Conservation (phyloP, 37 sponge, comb jelly and placozoan genomes). For the Oopsacas minuta region DNA sequence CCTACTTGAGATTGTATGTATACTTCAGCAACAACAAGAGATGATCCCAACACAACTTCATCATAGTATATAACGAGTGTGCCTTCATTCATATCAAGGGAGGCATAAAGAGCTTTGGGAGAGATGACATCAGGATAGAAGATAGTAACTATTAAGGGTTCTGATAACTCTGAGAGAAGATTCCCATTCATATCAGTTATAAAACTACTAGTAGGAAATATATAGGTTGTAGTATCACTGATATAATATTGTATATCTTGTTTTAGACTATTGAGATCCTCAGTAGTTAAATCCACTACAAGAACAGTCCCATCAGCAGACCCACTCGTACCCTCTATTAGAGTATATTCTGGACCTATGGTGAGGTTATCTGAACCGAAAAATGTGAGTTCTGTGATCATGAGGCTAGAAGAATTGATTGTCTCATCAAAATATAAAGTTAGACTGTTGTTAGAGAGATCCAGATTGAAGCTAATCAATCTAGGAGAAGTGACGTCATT, state of each 20-base stretch:
- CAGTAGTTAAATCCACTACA: conserved; percentile 43
- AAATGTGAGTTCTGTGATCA: conserved; percentile 40
- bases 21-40: conserved; percentile 19
- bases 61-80: not conserved
- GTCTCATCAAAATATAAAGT: conserved; percentile 65
- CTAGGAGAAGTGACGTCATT: conserved; percentile 29
- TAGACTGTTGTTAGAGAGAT: conserved; percentile 54
- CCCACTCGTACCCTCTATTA: conserved; percentile 26
- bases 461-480: conserved; percentile 42
- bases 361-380: conserved; percentile 27
- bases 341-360: conserved; percentile 26
- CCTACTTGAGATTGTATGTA: not conserved
- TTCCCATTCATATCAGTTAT: conserved; percentile 63
- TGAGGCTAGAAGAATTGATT: conserved; percentile 50
- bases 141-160: not conserved
- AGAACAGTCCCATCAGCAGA: conserved; percentile 40
- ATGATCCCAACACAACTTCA: not conserved
- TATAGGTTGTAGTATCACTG: conserved; percentile 32
- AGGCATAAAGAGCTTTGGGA: not conserved
- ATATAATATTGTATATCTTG: conserved; percentile 32
- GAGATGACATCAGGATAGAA: not conserved
- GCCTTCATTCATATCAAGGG: not conserved
- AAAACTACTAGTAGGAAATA: conserved; percentile 27
- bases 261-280: conserved; percentile 80
- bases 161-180: conserved; percentile 12